phyloP scores from a whole-genome alignment of 2,888 invertebrate species.

The Merodon equestris region DNA sequence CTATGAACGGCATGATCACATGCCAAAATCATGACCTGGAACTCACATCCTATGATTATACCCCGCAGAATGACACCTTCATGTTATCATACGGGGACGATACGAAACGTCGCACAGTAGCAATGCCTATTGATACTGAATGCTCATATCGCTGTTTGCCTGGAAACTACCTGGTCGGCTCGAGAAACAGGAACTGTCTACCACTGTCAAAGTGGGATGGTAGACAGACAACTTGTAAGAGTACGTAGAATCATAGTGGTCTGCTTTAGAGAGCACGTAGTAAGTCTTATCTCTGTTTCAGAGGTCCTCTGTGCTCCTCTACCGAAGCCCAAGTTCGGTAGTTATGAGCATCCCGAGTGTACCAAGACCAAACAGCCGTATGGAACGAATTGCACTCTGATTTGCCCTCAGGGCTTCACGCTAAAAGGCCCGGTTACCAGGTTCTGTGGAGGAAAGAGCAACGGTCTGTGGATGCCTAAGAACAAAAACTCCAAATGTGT shows the following conservation, averaged over 20 bases:
- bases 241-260: conserved; percentile 76
- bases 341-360: conserved; percentile 81
- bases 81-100: conserved; percentile 69
- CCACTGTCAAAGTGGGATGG: conserved; percentile 86
- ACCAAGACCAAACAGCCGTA: conserved; percentile 80
- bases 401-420: conserved; percentile 82
- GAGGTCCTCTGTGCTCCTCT: conserved; percentile 80
- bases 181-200: conserved; percentile 83
- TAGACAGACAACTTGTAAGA: conserved; percentile 83
- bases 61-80: conserved; percentile 71
- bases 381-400: conserved; percentile 81
- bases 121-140: conserved; percentile 82
- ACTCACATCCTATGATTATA: conserved; percentile 69
- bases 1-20: conserved; percentile 81
- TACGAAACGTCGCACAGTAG: conserved; percentile 69
- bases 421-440: conserved; percentile 80
- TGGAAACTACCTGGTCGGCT: conserved; percentile 84
- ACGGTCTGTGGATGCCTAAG: conserved; percentile 81
- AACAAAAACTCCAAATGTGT: conserved; percentile 78
- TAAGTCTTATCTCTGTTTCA: conserved; percentile 58
- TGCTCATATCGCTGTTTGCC: conserved; percentile 83
- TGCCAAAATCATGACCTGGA: conserved; percentile 79
- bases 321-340: conserved; percentile 80
- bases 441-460: conserved; percentile 80
- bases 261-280: too few relatives aligned